Evolutionary conservation across 1,140 invertebrate genomes (phyloP), one percentile per base, ranked within the genome.

Genomic region (Hyles vespertilio): DNA sequence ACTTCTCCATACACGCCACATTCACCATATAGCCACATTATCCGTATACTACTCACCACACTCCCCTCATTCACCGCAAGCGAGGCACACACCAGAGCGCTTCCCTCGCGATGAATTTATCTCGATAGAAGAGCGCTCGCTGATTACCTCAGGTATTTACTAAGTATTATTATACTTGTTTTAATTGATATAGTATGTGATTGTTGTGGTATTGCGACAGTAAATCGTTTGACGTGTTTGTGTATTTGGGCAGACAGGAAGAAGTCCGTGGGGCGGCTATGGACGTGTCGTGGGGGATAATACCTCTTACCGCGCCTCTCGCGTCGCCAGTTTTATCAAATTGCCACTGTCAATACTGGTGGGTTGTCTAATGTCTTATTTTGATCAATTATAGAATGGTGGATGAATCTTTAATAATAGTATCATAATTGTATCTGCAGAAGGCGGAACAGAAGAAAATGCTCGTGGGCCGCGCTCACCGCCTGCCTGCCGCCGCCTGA

Each of bases 401-500:
- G 22, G 22, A 22, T 22, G 22, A 2, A 22, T 22, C 2, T 22
- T 22, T 1, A 22, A 22, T 22, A 22, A 22, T 22, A 44, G 6
- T n/a, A 44, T 22, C 11, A 3, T 0, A 22, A 22, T n/a, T 47
- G 12, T n/a, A 22, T 32, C 5, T 40, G 32, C 59, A 72, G 70
- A 70, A 3, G 6, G 53, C 32, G 44, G 32, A 44, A 51, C 64
- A 52, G 59, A 70, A 48, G 72, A 75, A 52, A 64, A 63, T 9
- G 65, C 63, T 22, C 61, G 65, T 59, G 66, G 61, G 52, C 62
- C 50, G 44, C 55, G 71, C 32, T 55, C 84, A 32, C 81, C 90
- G 44, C 90, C 91, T 65, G 85, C 91, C 51, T 93, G 92, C 92
- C 89, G 91, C 65, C 90, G 90, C 36, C 91, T 93, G 45, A 89